Evolutionary conservation across 2,797 vertebrate genomes (phyloP).

Genomic region (Acanthurus lineatus): DNA sequence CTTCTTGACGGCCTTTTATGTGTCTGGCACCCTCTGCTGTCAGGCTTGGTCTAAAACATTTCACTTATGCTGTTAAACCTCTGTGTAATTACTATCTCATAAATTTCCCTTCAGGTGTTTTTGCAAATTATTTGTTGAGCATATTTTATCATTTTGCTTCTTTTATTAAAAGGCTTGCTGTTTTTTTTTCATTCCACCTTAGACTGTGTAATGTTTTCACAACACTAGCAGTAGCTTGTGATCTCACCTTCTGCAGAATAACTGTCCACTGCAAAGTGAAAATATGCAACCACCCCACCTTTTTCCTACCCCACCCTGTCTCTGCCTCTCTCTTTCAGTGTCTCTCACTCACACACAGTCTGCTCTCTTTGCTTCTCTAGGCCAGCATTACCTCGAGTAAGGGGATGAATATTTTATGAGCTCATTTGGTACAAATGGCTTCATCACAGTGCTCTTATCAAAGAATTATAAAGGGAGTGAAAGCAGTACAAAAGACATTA

Average conservation of each 20-base stretch:
- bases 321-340: not conserved
- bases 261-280: constrained; percentile 24
- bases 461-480: constrained; percentile 58
- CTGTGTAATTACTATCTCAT: not conserved
- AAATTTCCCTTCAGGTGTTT: not conserved
- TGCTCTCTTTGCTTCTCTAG: constrained; percentile 41
- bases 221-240: constrained; percentile 5
- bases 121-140: not conserved
- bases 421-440: constrained; percentile 72
- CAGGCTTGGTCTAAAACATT: constrained; percentile 14
- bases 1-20: constrained; percentile 16
- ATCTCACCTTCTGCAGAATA: constrained; percentile 36
- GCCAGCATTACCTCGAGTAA: constrained; percentile 55
- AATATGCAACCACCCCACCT: constrained; percentile 26
- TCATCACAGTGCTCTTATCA: constrained; percentile 64
- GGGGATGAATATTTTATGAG: constrained; percentile 76
- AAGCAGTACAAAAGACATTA: constrained; percentile 59
- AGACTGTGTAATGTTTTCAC: constrained; percentile 6
- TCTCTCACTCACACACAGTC: constrained; percentile 12
- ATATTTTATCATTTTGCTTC: not conserved
- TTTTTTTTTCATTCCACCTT: not conserved
- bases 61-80: not conserved
- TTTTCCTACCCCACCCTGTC: constrained; percentile 10
- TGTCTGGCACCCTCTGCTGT: constrained; percentile 74
- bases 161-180: not conserved